phyloP scores from a whole-genome alignment of 23 tunicate species.

The Ciona savignyi region DNA sequence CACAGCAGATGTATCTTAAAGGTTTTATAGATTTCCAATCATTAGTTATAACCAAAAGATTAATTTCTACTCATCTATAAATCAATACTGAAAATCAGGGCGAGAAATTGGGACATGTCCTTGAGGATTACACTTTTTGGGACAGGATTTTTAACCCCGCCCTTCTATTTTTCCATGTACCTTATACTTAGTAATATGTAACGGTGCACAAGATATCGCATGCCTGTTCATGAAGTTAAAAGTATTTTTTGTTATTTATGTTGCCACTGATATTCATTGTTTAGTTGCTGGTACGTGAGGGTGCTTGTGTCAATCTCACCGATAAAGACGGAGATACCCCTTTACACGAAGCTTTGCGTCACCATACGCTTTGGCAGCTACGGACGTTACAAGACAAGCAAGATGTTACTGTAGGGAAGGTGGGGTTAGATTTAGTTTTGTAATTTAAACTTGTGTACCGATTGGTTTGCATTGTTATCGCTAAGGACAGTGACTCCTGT shows the following conservation, averaged over 20 bases:
- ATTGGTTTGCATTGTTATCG: too few relatives aligned
- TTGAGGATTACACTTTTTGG: too few relatives aligned
- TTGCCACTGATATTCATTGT: not conserved
- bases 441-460: too few relatives aligned
- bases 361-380: conserved; percentile 89
- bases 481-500: too few relatives aligned
- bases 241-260: not conserved
- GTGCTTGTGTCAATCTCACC: conserved; percentile 72
- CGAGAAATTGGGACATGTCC: too few relatives aligned
- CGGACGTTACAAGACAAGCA: conserved; percentile 89
- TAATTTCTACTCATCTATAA: not conserved
- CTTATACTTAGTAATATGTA: too few relatives aligned
- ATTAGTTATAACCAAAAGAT: not conserved
- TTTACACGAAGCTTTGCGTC: conserved; percentile 84
- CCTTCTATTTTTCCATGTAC: too few relatives aligned
- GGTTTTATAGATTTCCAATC: not conserved
- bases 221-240: too few relatives aligned
- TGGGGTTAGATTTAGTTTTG: too few relatives aligned
- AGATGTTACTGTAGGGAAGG: conserved; percentile 68
- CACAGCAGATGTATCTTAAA: not conserved
- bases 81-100: not conserved
- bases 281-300: conserved; percentile 78
- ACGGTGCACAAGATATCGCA: too few relatives aligned
- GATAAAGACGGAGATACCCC: conserved; percentile 94
- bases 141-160: too few relatives aligned